Evolutionary conservation across 2,797 vertebrate genomes (phyloP).

Genomic region (Enteromius fasciolatus): DNA sequence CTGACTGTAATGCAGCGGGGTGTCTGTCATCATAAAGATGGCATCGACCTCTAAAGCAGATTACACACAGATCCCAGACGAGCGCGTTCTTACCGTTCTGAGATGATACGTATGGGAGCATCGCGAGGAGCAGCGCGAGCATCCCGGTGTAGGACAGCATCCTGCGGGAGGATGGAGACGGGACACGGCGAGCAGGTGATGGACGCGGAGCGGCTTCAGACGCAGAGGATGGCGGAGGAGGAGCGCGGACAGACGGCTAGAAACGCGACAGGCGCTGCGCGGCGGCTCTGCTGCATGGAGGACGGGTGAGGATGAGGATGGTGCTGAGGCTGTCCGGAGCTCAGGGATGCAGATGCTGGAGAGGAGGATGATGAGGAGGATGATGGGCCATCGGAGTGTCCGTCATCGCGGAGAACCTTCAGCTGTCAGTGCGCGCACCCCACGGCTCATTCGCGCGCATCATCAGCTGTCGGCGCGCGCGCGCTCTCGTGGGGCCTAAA

Average conservation of each 20-base stretch:
- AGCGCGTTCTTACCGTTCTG: slow-evolving; percentile 80
- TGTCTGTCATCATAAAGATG: slow-evolving; percentile 37
- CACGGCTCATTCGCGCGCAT: slow-evolving; percentile 60
- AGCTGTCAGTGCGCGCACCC: slow-evolving; percentile 72
- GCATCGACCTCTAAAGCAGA: slow-evolving; percentile 48
- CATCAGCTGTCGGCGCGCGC: slow-evolving; percentile 48
- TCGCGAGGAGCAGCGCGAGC: slow-evolving; percentile 72
- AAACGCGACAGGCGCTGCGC: slow-evolving; percentile 39
- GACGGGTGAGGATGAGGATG: slow-evolving; percentile 37
- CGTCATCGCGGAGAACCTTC: slow-evolving; percentile 71
- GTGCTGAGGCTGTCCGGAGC: slow-evolving; percentile 17
- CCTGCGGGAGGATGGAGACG: slow-evolving; percentile 62
- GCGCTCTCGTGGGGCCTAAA: neutral
- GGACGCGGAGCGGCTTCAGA: slow-evolving; percentile 47
- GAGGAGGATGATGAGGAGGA: slow-evolving; percentile 73
- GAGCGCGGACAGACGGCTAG: slow-evolving; percentile 66
- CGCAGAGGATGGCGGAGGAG: slow-evolving; percentile 67
- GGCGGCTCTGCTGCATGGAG: slow-evolving; percentile 42
- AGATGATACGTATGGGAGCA: slow-evolving; percentile 73
- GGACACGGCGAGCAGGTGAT: slow-evolving; percentile 63
- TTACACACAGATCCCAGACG: slow-evolving; percentile 45
- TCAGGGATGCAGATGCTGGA: slow-evolving; percentile 62
- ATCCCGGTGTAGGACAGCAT: slow-evolving; percentile 75
- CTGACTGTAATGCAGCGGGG: slow-evolving; percentile 2
- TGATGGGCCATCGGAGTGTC: slow-evolving; percentile 73